Percentiles rank a stretch among this genome's conserved stretches.
Conservation (phyloP, 2,797 vertebrate species). For the Crocodylus rhombifer region DNA sequence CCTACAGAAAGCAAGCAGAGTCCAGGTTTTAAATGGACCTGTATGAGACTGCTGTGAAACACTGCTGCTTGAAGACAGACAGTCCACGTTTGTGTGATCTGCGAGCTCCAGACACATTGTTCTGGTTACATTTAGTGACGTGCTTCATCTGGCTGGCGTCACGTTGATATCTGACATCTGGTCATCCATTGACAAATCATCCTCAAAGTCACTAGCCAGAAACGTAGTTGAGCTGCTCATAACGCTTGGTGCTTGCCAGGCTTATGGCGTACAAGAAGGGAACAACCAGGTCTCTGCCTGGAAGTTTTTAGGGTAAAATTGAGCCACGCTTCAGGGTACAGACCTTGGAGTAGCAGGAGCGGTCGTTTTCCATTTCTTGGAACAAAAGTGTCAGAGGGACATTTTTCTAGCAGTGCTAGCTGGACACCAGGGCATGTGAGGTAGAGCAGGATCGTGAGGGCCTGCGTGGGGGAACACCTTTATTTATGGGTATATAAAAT, state of each 20-base stretch:
- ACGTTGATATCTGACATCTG: neutral
- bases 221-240: neutral
- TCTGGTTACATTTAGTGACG: neutral
- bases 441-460: neutral
- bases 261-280: neutral
- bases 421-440: neutral
- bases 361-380: no score
- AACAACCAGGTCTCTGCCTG: neutral
- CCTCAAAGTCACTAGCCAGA: accelerated
- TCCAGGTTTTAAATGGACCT: slow-evolving; percentile 5
- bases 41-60: slow-evolving; percentile 22
- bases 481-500: neutral
- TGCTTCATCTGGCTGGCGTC: neutral
- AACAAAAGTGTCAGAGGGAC: no score
- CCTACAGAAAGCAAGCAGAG: slow-evolving; percentile 20
- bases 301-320: neutral
- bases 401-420: no score
- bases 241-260: neutral
- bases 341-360: no score
- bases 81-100: accelerated
- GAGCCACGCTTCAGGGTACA: no score
- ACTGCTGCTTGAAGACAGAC: slow-evolving; percentile 15
- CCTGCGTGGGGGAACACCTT: neutral
- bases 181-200: slow-evolving; percentile 42
- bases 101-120: neutral